phyloP scores from a whole-genome alignment of 2,888 invertebrate species.

The Nemotelus nigrinus region DNA sequence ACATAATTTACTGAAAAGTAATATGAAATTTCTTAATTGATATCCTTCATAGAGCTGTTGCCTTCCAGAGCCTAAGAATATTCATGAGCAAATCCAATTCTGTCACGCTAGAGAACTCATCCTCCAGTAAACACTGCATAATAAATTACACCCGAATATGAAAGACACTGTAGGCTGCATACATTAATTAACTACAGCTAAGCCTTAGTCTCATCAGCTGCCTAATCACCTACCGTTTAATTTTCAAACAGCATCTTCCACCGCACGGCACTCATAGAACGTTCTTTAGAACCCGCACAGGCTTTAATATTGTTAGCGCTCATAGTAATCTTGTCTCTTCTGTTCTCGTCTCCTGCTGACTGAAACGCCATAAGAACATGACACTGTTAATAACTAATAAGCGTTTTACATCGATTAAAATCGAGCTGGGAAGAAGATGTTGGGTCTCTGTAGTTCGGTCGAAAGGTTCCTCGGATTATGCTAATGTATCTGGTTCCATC shows the following conservation, averaged over 20 bases:
- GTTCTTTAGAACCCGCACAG: too few relatives aligned
- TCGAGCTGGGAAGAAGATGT: not conserved
- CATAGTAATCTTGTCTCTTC: too few relatives aligned
- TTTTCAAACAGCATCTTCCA: slow-evolving; percentile 15
- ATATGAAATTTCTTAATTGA: too few relatives aligned
- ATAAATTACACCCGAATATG: slow-evolving; percentile 23
- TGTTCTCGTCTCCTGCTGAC: too few relatives aligned
- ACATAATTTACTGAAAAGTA: too few relatives aligned
- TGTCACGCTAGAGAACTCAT: too few relatives aligned
- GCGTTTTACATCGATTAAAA: slow-evolving; percentile 31
- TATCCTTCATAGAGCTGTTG: too few relatives aligned
- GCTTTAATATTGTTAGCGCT: too few relatives aligned
- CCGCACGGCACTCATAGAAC: not conserved
- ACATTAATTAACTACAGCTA: slow-evolving; percentile 22
- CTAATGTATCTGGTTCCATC: slow-evolving; percentile 20
- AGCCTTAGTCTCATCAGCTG: slow-evolving; percentile 11
- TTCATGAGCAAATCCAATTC: too few relatives aligned
- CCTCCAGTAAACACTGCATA: slow-evolving; percentile 18
- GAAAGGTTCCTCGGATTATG: slow-evolving; percentile 7
- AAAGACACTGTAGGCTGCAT: slow-evolving; percentile 21
- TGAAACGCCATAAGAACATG: slow-evolving; percentile 4
- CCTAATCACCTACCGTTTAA: slow-evolving; percentile 34
- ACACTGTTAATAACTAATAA: slow-evolving; percentile 41
- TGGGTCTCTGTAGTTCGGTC: too few relatives aligned
- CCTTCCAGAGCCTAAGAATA: too few relatives aligned